A percentile compares a stretch with the other conserved stretches of the same genome.
phyloP scores from a whole-genome alignment of 2,888 invertebrate genomes.

The Julus scanicus region DNA sequence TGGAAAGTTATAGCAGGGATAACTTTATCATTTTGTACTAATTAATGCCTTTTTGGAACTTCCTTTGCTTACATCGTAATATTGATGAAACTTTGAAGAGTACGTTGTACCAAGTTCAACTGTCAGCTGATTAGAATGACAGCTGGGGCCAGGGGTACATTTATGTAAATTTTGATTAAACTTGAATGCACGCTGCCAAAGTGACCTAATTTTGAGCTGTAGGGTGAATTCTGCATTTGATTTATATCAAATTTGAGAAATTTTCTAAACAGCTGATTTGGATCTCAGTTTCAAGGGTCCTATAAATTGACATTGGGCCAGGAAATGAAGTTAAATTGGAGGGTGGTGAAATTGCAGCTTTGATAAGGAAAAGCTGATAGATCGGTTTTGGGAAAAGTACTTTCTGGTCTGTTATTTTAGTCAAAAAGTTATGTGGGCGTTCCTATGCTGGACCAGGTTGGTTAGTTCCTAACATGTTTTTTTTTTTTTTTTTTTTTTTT shows the following conservation, averaged over 20 bases:
- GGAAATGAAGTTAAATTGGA: neutral
- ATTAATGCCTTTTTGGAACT: no score
- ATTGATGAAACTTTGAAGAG: no score
- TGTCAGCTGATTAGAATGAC: no score
- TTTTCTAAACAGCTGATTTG: neutral
- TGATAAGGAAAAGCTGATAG: neutral
- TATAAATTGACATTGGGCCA: neutral
- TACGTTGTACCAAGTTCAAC: no score
- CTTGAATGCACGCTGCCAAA: neutral
- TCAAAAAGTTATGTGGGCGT: neutral
- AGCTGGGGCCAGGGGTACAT: neutral
- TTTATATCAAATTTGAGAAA: neutral
- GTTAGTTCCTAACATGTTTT: neutral
- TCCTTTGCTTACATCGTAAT: no score
- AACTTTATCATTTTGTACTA: no score
- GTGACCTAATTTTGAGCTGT: neutral
- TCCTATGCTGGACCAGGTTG: neutral
- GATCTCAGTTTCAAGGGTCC: constrained; percentile 1
- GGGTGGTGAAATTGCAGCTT: neutral
- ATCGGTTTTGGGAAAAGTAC: neutral
- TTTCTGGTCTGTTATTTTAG: neutral
- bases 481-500: neutral
- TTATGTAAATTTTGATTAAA: neutral
- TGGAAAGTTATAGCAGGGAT: no score
- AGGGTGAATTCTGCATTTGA: neutral